Conservation (phyloP, 2,888 invertebrate genomes). For the Synanthedon andrenaeformis region DNA sequence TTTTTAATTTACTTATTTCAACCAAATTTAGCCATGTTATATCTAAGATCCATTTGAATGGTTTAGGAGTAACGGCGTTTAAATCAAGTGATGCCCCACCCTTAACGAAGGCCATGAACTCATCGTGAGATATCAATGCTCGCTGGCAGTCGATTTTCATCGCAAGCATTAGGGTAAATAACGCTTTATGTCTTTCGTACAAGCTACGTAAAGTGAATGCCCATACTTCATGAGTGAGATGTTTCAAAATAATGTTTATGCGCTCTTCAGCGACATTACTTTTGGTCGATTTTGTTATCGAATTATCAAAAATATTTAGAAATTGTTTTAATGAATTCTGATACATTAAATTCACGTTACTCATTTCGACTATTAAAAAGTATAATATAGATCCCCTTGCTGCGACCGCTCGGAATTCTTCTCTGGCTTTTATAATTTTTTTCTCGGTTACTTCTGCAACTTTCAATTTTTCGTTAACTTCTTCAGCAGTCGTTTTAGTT, state of each 20-base stretch:
- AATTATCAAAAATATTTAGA: conserved; percentile 91
- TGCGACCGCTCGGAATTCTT: conserved; percentile 96
- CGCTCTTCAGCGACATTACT: conserved; percentile 87
- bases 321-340: conserved; percentile 97
- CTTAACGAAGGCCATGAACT: conserved; percentile 96
- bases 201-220: conserved; percentile 91
- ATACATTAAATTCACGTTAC: conserved; percentile 96
- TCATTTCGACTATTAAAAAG: conserved; percentile 97
- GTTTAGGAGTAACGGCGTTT: conserved; percentile 92
- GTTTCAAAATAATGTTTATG: conserved; percentile 88
- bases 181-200: conserved; percentile 91
- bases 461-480: conserved; percentile 93
- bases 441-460: conserved; percentile 94
- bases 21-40: conserved; percentile 97
- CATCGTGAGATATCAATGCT: conserved; percentile 84
- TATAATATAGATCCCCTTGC: conserved; percentile 94
- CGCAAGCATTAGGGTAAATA: conserved; percentile 94
- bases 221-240: conserved; percentile 93
- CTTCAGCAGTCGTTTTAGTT: conserved; percentile 90
- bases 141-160: conserved; percentile 94
- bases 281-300: conserved; percentile 91
- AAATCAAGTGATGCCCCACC: conserved; percentile 95
- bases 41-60: conserved; percentile 94
- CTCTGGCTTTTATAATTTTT: conserved; percentile 92
- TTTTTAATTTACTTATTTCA: conserved; percentile 87